A percentile compares a stretch with the other conserved stretches of the same genome.
Conservation (phyloP, 23 tunicate genomes). For the Trididemnum miniatum region DNA sequence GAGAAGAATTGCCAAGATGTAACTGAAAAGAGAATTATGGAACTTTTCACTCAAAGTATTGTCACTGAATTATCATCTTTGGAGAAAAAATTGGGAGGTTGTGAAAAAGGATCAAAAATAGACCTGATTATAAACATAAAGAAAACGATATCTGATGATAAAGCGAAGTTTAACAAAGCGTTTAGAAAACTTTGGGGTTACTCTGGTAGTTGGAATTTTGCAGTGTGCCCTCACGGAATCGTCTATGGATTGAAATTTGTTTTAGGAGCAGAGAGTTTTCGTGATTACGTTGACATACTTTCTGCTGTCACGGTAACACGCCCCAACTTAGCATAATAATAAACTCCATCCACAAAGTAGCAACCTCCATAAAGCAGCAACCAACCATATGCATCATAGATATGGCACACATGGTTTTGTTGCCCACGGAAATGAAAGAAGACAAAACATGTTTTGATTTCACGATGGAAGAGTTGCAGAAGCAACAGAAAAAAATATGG, state of each 20-base stretch:
- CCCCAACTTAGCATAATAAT: slow-evolving; percentile 1
- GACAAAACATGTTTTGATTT: background rate
- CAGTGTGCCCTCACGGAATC: background rate
- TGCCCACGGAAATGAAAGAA: no score
- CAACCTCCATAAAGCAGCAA: no score
- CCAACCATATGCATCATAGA: background rate
- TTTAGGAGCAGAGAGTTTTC: slow-evolving; percentile 10
- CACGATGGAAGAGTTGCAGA: background rate
- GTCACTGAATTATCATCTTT: background rate
- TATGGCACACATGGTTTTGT: no score
- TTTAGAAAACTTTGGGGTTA: slow-evolving; percentile 24
- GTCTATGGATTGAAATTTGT: background rate
- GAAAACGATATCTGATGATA: no score
- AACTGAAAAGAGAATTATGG: slow-evolving; percentile 4
- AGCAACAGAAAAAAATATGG: background rate
- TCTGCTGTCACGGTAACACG: slow-evolving; percentile 15
- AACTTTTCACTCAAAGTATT: slow-evolving; percentile 1
- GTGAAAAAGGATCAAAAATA: background rate
- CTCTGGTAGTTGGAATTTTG: no score
- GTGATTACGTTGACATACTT: no score
- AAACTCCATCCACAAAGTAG: no score
- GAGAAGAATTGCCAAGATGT: slow-evolving; percentile 1
- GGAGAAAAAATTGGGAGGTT: background rate
- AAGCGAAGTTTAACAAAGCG: no score
- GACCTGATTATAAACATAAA: no score